Percentiles rank a stretch among this genome's conserved stretches.
phyloP scores from a whole-genome alignment of 1,140 invertebrate species.

The Condylostylus longicornis region DNA sequence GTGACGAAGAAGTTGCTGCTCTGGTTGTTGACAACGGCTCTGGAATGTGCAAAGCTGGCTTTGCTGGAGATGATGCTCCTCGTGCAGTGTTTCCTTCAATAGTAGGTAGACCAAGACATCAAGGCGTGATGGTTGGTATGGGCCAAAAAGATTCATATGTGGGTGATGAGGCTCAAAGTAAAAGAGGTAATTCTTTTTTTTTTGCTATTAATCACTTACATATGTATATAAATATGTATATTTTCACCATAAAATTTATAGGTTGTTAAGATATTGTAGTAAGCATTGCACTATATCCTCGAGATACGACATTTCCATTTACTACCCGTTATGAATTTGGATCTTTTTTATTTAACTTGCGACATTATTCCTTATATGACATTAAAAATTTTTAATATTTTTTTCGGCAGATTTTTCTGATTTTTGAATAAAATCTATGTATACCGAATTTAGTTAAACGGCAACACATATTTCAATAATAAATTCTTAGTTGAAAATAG shows the following conservation, averaged over 20 bases:
- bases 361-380: too few species aligned
- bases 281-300: too few species aligned
- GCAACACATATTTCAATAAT: too few species aligned
- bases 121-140: conserved; percentile 91
- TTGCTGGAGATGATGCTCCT: conserved; percentile 78
- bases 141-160: conserved; percentile 83
- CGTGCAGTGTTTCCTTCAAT: conserved; percentile 80
- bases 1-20: conserved; percentile 82
- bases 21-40: conserved; percentile 77
- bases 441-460: too few species aligned
- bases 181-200: conserved; percentile 39
- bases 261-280: too few species aligned
- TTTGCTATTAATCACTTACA: neutral
- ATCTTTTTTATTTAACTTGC: too few species aligned
- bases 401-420: too few species aligned
- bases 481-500: too few species aligned
- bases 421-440: too few species aligned
- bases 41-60: conserved; percentile 86
- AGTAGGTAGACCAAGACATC: conserved; percentile 68
- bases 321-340: too few species aligned
- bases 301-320: too few species aligned
- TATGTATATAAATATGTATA: neutral
- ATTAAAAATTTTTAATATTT: too few species aligned
- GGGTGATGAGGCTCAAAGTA: conserved; percentile 85
- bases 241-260: neutral